Conservation (phyloP, 2,888 invertebrate species). For the Amphipyra berbera region DNA sequence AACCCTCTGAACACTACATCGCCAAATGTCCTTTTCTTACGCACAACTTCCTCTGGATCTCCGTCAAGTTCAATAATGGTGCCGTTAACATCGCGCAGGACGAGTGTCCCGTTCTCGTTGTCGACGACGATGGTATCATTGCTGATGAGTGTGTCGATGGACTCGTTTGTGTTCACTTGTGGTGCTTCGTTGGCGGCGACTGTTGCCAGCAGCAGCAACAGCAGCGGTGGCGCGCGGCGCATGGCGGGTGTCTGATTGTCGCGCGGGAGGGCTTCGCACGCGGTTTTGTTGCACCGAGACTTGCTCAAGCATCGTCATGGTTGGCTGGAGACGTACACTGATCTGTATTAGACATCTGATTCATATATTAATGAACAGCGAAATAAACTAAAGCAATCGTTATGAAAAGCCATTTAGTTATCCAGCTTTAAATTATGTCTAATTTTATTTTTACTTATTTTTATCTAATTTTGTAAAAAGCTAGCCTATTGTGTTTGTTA, state of each 20-base stretch:
- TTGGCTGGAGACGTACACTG: conserved; percentile 52
- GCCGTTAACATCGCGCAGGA: conserved; percentile 61
- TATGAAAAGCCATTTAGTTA: not conserved
- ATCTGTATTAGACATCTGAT: conserved; percentile 37
- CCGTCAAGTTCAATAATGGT: conserved; percentile 69
- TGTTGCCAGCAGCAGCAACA: conserved; percentile 64
- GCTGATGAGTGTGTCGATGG: conserved; percentile 51
- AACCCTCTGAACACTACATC: conserved; percentile 86
- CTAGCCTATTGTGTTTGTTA: conserved; percentile 26
- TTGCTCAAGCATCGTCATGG: conserved; percentile 79
- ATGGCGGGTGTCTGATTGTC: conserved; percentile 81
- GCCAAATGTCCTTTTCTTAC: conserved; percentile 87
- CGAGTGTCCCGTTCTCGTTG: conserved; percentile 44
- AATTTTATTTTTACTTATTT: not conserved
- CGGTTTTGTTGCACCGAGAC: conserved; percentile 80
- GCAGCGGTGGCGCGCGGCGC: conserved; percentile 76
- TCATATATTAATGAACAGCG: conserved; percentile 52
- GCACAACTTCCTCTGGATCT: conserved; percentile 78
- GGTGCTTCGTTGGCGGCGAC: conserved; percentile 51
- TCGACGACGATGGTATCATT: conserved; percentile 63
- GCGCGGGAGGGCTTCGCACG: conserved; percentile 75
- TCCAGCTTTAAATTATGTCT: too few relatives aligned
- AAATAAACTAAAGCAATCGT: conserved; percentile 5
- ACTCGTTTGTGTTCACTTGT: conserved; percentile 40
- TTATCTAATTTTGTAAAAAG: conserved; percentile 12